A percentile compares a stretch with the other conserved stretches of the same genome.
Evolutionary conservation across 2,113 vertebrate genomes (phyloP).

Genomic region (Empidonax traillii): DNA sequence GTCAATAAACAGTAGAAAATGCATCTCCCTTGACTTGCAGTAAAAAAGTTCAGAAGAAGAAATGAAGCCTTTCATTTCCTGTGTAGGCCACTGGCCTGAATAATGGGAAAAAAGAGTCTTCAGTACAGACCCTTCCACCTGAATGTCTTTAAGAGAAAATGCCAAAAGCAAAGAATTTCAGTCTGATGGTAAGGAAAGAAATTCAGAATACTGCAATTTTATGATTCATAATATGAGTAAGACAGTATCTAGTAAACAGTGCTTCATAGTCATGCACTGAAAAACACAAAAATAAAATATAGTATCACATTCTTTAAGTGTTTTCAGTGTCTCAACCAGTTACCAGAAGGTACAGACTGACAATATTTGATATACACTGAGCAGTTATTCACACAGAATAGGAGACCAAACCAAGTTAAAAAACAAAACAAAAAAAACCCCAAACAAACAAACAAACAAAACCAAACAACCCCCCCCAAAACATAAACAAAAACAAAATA

Average conservation of each 20-base stretch:
- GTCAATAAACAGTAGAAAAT: background rate
- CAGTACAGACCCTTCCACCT: background rate
- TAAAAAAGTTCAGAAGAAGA: background rate
- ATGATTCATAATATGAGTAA: background rate
- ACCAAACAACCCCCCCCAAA: background rate
- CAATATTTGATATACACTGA: background rate
- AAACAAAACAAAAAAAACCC: no score
- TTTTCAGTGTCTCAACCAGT: background rate
- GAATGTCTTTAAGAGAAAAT: background rate
- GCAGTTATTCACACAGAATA: background rate
- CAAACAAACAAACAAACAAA: background rate
- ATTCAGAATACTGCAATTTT: background rate
- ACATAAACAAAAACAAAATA: background rate
- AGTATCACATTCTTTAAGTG: background rate
- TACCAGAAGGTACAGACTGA: background rate
- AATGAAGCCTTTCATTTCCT: background rate
- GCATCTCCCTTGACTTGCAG: background rate
- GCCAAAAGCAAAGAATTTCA: background rate
- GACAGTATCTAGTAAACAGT: background rate
- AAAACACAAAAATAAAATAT: background rate
- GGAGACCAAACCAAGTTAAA: background rate
- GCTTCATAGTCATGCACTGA: background rate
- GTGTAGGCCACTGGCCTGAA: background rate
- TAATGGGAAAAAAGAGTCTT: background rate
- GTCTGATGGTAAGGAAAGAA: background rate